phyloP scores from a whole-genome alignment of 2,797 vertebrate genomes.

The Crocidura indochinensis region DNA sequence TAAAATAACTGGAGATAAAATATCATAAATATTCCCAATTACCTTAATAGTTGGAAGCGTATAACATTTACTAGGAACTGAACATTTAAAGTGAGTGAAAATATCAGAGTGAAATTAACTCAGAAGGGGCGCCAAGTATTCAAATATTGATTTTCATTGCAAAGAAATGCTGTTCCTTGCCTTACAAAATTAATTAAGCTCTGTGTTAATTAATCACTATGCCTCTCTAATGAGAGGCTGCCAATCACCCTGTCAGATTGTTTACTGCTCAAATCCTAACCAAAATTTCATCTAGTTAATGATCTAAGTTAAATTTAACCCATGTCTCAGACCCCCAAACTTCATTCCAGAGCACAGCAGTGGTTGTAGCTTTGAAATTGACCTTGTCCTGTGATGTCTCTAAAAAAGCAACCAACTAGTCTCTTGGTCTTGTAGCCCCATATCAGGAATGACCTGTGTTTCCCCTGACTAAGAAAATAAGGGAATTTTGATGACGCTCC shows the following conservation, averaged over 20 bases:
- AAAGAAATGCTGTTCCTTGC: conserved; percentile 82
- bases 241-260: conserved; percentile 86
- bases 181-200: conserved; percentile 86
- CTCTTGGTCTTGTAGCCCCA: rapidly evolving
- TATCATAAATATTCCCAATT: conserved; percentile 73
- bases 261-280: conserved; percentile 83
- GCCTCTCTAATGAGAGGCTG: conserved; percentile 85
- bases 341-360: conserved; percentile 46
- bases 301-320: conserved; percentile 87
- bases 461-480: neutral
- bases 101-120: conserved; percentile 78
- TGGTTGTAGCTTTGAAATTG: neutral
- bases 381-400: neutral
- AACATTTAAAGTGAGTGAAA: conserved; percentile 74
- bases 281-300: conserved; percentile 83
- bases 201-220: conserved; percentile 87
- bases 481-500: neutral
- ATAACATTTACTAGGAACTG: conserved; percentile 74
- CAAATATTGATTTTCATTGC: conserved; percentile 83
- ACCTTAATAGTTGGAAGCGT: conserved; percentile 67
- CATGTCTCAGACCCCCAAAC: conserved; percentile 68
- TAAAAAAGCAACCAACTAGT: neutral
- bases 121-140: conserved; percentile 74
- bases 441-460: neutral
- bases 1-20: conserved; percentile 71